Evolutionary conservation across 2,113 vertebrate genomes (phyloP).

Genomic region (Butorides virescens): DNA sequence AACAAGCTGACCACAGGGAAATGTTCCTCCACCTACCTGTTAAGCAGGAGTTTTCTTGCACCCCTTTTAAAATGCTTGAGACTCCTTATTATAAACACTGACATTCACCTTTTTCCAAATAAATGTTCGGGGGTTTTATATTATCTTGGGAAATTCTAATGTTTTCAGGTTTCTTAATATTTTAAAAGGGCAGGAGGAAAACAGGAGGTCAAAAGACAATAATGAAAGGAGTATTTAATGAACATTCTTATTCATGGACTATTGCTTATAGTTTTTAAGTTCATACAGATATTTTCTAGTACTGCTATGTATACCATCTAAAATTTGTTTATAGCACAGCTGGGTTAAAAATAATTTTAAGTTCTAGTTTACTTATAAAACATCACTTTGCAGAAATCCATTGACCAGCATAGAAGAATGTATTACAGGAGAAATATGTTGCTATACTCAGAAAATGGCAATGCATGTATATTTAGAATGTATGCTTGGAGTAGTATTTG

Average conservation of each 20-base stretch:
- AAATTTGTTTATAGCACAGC: neutral
- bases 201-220: neutral
- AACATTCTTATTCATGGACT: neutral
- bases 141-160: neutral
- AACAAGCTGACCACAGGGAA: neutral
- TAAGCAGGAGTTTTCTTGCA: neutral
- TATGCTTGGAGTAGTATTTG: neutral
- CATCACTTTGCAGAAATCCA: neutral
- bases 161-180: neutral
- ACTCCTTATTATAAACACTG: neutral
- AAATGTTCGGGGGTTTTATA: neutral
- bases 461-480: neutral
- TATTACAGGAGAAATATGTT: neutral
- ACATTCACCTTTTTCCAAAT: neutral
- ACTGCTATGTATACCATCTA: rapidly evolving
- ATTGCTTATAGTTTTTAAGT: neutral
- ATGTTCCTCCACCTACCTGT: neutral
- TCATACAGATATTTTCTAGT: neutral
- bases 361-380: neutral
- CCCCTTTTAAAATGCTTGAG: neutral
- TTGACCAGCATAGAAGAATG: neutral
- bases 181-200: neutral
- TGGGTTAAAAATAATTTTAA: neutral
- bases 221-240: neutral
- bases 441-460: neutral